phyloP scores from a whole-genome alignment of 2,113 vertebrate genomes.

The Anseranas semipalmata region DNA sequence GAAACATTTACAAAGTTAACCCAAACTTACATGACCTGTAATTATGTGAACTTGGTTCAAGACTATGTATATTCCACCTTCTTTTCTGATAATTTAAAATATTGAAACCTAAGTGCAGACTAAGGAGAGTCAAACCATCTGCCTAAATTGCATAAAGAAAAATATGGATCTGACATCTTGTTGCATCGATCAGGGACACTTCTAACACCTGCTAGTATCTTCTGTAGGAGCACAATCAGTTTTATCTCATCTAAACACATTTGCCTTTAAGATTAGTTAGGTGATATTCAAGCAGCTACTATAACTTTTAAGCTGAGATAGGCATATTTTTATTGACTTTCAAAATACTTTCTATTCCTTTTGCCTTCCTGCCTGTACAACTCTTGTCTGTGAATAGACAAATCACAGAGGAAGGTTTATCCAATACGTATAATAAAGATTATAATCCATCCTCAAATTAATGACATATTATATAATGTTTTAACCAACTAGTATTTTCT shows the following conservation, averaged over 20 bases:
- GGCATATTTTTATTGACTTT: not conserved
- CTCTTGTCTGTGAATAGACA: not conserved
- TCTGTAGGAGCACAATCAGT: not conserved
- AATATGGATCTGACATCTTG: not conserved
- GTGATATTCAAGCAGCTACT: not conserved
- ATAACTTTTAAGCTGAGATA: slow-evolving; percentile 5
- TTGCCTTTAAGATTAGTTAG: not conserved
- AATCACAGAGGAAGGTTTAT: not conserved
- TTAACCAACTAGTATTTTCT: not conserved
- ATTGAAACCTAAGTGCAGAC: not conserved
- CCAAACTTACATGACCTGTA: not conserved
- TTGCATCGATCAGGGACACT: not conserved
- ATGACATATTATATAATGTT: not conserved
- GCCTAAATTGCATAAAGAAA: not conserved
- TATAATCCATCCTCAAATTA: not conserved
- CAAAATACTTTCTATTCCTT: not conserved
- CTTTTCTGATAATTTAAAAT: not conserved
- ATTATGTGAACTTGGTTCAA: not conserved
- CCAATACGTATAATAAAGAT: not conserved
- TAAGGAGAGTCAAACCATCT: not conserved
- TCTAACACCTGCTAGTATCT: not conserved
- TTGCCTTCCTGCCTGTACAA: not conserved
- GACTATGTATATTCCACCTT: not conserved
- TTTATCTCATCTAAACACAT: slow-evolving; percentile 38
- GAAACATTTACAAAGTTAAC: not conserved